Conservation (phyloP, 2,888 invertebrate genomes). For the Branchinecta sandiegonensis region DNA sequence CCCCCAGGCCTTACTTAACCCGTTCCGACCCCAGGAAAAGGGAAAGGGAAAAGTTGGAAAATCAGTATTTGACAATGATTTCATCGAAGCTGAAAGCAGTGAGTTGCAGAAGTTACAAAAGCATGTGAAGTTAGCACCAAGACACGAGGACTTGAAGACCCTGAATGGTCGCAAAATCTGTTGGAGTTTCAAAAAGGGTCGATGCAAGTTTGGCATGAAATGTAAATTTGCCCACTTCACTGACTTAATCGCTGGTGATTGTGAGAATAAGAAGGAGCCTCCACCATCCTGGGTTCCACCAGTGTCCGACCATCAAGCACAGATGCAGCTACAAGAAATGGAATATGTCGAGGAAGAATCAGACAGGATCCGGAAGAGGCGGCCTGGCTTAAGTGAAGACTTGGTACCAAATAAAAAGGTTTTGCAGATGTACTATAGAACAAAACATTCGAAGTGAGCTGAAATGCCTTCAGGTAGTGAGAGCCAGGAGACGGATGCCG, state of each 20-base stretch:
- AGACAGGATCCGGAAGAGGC: neutral
- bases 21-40: neutral
- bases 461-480: too few species aligned
- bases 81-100: slow-evolving; percentile 65
- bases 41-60: neutral
- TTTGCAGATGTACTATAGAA: slow-evolving; percentile 6
- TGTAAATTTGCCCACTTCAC: slow-evolving; percentile 85
- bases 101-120: slow-evolving; percentile 74
- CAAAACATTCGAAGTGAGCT: neutral
- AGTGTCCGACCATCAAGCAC: neutral
- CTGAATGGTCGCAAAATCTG: slow-evolving; percentile 79
- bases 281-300: neutral
- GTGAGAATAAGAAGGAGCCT: neutral
- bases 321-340: neutral
- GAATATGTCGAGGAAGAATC: neutral
- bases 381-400: neutral
- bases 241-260: slow-evolving; percentile 42
- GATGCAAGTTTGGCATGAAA: slow-evolving; percentile 77
- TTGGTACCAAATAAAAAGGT: neutral
- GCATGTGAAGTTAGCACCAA: slow-evolving; percentile 77
- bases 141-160: slow-evolving; percentile 53
- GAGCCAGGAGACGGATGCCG: too few species aligned
- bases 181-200: slow-evolving; percentile 81
- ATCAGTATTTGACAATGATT: slow-evolving; percentile 76
- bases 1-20: neutral